These are phyloP conservation scores for Heliothis peltigera DNA, from an alignment of 2,888 invertebrate genomes.

Conservation along the genomic window DNA sequence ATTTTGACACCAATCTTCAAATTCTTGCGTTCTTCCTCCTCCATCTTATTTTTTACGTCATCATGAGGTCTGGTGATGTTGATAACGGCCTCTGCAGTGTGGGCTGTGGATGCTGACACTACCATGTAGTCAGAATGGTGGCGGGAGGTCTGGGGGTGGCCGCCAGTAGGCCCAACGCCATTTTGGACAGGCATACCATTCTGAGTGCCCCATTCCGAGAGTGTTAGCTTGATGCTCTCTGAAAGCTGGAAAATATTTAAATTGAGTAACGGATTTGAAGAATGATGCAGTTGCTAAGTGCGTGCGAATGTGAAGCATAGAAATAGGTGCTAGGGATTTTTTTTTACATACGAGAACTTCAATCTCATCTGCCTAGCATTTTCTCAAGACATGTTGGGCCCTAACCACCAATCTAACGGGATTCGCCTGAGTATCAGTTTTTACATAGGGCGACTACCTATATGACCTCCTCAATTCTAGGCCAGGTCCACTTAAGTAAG, in stretches of 20 bases:
- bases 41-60: constrained; percentile 91
- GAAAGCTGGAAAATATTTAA: constrained; percentile 77
- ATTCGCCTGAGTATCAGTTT: too few relatives aligned
- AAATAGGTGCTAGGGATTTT: too few relatives aligned
- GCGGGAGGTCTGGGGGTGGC: constrained; percentile 67
- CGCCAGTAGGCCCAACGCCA: constrained; percentile 68
- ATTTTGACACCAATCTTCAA: constrained; percentile 96
- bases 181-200: constrained; percentile 75
- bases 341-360: too few relatives aligned
- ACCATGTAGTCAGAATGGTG: constrained; percentile 80
- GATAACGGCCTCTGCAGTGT: constrained; percentile 78
- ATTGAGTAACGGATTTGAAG: not conserved
- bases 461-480: too few relatives aligned
- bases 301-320: too few relatives aligned
- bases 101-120: constrained; percentile 71
- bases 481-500: too few relatives aligned
- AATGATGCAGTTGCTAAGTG: too few relatives aligned
- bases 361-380: too few relatives aligned
- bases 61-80: constrained; percentile 90
- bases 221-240: constrained; percentile 86
- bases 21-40: constrained; percentile 93
- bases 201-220: constrained; percentile 83
- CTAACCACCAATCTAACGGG: too few relatives aligned
- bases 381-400: too few relatives aligned
- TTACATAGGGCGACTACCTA: too few relatives aligned